Percentiles rank a stretch among this genome's conserved stretches.
These are phyloP conservation scores for Polypedilum vanderplanki DNA, from an alignment of 1,140 invertebrate genomes.

Conservation along the genomic window DNA sequence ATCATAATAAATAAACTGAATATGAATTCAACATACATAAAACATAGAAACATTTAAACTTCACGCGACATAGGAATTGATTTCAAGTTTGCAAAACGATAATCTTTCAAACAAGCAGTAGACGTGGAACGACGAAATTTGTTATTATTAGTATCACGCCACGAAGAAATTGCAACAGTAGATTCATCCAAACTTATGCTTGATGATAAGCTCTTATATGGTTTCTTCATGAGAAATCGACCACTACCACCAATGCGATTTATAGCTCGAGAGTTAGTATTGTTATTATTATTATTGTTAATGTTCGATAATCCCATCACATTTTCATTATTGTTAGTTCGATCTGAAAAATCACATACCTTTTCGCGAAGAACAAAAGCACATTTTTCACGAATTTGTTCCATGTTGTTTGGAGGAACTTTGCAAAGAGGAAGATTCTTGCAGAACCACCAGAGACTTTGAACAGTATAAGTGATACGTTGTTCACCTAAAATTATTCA, in stretches of 20 bases:
- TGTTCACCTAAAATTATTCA: constrained; percentile 39
- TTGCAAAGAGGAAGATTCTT: constrained; percentile 34
- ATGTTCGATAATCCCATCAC: not conserved
- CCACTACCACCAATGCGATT: not conserved
- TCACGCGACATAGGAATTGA: not conserved
- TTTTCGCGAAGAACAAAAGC: constrained; percentile 43
- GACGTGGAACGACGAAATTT: not conserved
- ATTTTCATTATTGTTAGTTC: not conserved
- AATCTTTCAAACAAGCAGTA: not conserved
- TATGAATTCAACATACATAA: too few species aligned
- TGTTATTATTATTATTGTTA: not conserved
- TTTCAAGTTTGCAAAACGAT: not conserved
- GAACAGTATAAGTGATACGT: constrained; percentile 41
- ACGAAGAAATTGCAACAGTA: not conserved
- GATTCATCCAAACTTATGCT: not conserved
- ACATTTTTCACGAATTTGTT: constrained; percentile 38
- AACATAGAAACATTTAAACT: not conserved
- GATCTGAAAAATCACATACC: constrained; percentile 36
- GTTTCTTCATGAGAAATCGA: not conserved
- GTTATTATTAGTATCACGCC: constrained; percentile 11
- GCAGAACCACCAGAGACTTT: constrained; percentile 34
- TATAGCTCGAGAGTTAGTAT: not conserved
- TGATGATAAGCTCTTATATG: not conserved
- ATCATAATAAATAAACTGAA: too few species aligned
- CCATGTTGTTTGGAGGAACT: constrained; percentile 40